These are phyloP conservation scores for Morus bassanus DNA, from an alignment of 2,797 vertebrate genomes.

Conservation along the genomic window DNA sequence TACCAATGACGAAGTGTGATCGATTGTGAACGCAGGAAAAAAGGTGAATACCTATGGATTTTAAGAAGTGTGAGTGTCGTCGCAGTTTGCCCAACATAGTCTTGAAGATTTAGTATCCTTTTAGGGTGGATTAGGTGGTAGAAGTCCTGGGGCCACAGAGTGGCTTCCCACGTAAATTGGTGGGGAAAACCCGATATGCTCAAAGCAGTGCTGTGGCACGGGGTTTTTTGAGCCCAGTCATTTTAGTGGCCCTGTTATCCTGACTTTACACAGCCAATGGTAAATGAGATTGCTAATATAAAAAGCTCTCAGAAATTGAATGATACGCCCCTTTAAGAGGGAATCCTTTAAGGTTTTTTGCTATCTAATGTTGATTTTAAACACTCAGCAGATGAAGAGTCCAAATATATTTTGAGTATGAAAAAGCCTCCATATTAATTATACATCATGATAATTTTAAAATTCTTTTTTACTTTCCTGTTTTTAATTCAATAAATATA, in stretches of 20 bases:
- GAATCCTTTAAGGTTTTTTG: background rate
- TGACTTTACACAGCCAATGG: background rate
- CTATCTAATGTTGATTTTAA: conserved; percentile 1
- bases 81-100: background rate
- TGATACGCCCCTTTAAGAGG: background rate
- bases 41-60: background rate
- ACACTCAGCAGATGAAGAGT: background rate
- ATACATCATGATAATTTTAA: background rate
- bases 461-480: conserved; percentile 12
- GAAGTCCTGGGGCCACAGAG: background rate
- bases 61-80: background rate
- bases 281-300: background rate
- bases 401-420: background rate
- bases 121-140: background rate
- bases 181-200: background rate
- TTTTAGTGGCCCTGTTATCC: background rate
- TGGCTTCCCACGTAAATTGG: background rate
- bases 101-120: background rate
- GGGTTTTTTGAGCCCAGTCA: background rate
- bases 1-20: background rate
- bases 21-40: too few relatives aligned
- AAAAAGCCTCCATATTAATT: background rate
- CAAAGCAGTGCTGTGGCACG: background rate
- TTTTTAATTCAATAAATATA: conserved; percentile 25
- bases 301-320: background rate